These are phyloP conservation scores for Cheilosia vulpina DNA, from an alignment of 2,888 invertebrate species.

Conservation along the genomic window DNA sequence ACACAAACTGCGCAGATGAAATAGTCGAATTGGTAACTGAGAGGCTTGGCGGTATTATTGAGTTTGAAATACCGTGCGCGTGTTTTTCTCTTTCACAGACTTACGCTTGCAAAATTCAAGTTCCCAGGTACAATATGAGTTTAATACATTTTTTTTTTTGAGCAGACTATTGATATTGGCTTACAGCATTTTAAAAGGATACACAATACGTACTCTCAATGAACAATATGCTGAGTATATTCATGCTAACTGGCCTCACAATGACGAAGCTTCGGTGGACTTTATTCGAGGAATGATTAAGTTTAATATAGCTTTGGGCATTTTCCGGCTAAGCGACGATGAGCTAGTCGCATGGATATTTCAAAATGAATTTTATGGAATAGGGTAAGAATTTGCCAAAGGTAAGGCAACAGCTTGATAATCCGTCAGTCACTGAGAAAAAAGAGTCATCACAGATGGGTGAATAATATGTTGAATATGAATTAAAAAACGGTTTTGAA, in stretches of 20 bases:
- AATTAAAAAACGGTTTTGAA: too few relatives aligned
- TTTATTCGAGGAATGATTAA: constrained; percentile 79
- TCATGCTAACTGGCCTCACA: constrained; percentile 79
- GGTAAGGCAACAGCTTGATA: too few relatives aligned
- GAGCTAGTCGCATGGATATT: constrained; percentile 80
- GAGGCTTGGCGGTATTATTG: constrained; percentile 73
- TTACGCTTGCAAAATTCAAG: constrained; percentile 60
- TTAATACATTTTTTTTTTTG: background rate
- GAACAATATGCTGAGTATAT: constrained; percentile 77
- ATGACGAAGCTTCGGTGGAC: constrained; percentile 79
- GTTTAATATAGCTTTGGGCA: constrained; percentile 78
- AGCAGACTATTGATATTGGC: background rate
- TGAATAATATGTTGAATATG: too few relatives aligned
- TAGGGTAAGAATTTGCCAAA: constrained; percentile 77
- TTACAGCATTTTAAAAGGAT: constrained; percentile 77
- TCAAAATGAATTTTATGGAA: constrained; percentile 81
- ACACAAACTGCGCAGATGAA: constrained; percentile 70
- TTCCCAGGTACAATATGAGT: constrained; percentile 66
- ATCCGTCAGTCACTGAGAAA: background rate
- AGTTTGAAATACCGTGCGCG: constrained; percentile 77
- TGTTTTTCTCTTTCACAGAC: constrained; percentile 77
- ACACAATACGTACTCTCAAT: constrained; percentile 76
- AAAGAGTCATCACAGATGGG: too few relatives aligned
- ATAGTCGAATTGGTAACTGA: constrained; percentile 77
- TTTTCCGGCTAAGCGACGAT: constrained; percentile 76